Evolutionary conservation across 2,888 invertebrate species (phyloP), one percentile per base, ranked within the genome.

Genomic region (Lacanobia oleracea): DNA sequence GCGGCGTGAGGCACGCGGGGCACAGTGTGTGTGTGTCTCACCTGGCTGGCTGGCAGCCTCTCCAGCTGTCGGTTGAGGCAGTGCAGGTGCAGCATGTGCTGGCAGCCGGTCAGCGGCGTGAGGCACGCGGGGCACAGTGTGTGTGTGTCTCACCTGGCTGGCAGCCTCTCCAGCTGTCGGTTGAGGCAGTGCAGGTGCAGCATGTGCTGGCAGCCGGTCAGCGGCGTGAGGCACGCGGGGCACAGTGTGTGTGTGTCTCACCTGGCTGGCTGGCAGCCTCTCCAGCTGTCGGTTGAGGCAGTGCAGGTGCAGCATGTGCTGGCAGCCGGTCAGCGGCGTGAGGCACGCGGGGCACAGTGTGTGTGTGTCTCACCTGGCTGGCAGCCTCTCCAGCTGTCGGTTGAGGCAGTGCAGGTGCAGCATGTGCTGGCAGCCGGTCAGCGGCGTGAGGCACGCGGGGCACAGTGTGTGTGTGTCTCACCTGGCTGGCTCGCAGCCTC

Each of bases 371-470:
- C 37, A 37, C 37, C 37, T 37, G 37, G 37, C 79, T 97, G 60
- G 60, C 60, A 60, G 60, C 96, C 98, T 97, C 61, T 97, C 97
- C 3, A 81, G 82, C 73, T 77, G 78, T 1, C 54, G 53, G 88
- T 97, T 27, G 27, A 27, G 27, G 27, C 27, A 27, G 27, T 27
- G 27, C 27, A 27, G 27, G 27, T 27, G 27, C 27, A 27, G 27
- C 27, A 27, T 27, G 27, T 27, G 27, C 27, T 27, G 27, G 27
- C 27, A 27, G 27, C 60, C 60, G 43, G 60, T 60, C 16, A 60
- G 90, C 92, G 98, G 27, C 53, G 93, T 98, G 98, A 93, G 98
- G 96, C 91, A 97, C 96, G 94, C 98, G 98, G 37, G 37, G 37
- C 37, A 37, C 37, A 37, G 37, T 37, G 37, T 37, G 37, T 37